Conservation (phyloP, 2,797 vertebrate genomes). For the Arnoldichthys spilopterus region DNA sequence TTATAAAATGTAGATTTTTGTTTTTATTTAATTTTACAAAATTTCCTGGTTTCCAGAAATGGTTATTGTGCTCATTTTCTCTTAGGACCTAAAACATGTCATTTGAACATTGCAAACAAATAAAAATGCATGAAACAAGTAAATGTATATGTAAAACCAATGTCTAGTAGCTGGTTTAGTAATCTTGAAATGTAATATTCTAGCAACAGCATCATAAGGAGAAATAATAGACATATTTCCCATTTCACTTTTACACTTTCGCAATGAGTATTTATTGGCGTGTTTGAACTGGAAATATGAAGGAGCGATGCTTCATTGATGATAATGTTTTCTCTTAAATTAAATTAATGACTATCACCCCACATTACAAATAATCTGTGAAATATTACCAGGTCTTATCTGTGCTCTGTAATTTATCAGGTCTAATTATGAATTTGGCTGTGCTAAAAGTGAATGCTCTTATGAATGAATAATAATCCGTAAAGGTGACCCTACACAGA, state of each 20-base stretch:
- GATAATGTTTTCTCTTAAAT: not conserved
- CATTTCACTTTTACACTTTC: not conserved
- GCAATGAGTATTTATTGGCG: not conserved
- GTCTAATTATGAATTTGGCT: not conserved
- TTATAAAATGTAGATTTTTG: no score
- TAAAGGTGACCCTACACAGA: not conserved
- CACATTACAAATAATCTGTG: not conserved
- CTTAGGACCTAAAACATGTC: no score
- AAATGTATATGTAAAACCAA: no score
- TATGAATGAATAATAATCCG: not conserved
- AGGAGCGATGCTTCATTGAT: not conserved
- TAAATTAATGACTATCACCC: not conserved
- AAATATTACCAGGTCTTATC: not conserved
- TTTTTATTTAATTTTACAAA: no score
- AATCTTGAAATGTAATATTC: no score
- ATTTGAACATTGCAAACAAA: no score
- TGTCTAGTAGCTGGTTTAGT: no score
- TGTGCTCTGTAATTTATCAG: constrained; percentile 1
- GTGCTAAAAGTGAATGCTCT: not conserved
- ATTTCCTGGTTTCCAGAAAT: no score
- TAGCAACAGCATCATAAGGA: no score
- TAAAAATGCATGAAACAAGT: no score
- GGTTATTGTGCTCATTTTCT: no score
- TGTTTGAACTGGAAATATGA: not conserved
- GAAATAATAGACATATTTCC: not conserved